Conservation (phyloP, 35 echinoderm and acorn worm genomes). For the Heliocidaris erythrogramma region DNA sequence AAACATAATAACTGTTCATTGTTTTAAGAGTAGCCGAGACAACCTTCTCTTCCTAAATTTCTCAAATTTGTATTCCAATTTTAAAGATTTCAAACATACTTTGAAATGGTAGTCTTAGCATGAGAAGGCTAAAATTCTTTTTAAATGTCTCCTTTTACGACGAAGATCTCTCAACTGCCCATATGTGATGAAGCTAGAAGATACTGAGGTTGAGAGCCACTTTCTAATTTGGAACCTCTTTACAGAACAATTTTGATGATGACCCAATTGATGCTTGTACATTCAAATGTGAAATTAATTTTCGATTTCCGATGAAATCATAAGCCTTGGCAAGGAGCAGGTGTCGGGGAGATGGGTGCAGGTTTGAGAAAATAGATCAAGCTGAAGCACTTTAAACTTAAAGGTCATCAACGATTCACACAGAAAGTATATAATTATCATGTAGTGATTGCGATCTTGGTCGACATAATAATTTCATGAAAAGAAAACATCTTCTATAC, state of each 20-base stretch:
- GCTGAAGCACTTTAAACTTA: neutral
- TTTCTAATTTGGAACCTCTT: neutral
- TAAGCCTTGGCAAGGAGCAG: neutral
- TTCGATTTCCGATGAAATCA: slow-evolving; percentile 40
- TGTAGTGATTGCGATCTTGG: neutral
- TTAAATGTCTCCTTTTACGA: too few species aligned
- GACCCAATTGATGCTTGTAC: neutral
- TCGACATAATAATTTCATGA: too few species aligned
- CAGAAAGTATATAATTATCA: neutral
- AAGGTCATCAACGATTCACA: neutral
- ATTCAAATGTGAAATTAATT: slow-evolving; percentile 28
- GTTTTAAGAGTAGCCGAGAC: too few species aligned
- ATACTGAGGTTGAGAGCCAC: neutral
- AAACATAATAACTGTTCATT: too few species aligned
- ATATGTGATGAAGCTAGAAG: too few species aligned
- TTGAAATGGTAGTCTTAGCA: too few species aligned
- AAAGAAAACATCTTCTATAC: too few species aligned
- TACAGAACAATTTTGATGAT: neutral
- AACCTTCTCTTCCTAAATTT: too few species aligned
- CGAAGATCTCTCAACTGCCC: too few species aligned
- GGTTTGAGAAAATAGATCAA: slow-evolving; percentile 1
- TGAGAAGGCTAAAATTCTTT: too few species aligned
- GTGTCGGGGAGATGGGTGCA: neutral
- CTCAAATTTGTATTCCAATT: too few species aligned
- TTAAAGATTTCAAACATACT: too few species aligned